Percentiles rank a stretch among this genome's conserved stretches.
Evolutionary conservation across 2,113 vertebrate genomes (phyloP).

Genomic region (Pterocles orientalis): DNA sequence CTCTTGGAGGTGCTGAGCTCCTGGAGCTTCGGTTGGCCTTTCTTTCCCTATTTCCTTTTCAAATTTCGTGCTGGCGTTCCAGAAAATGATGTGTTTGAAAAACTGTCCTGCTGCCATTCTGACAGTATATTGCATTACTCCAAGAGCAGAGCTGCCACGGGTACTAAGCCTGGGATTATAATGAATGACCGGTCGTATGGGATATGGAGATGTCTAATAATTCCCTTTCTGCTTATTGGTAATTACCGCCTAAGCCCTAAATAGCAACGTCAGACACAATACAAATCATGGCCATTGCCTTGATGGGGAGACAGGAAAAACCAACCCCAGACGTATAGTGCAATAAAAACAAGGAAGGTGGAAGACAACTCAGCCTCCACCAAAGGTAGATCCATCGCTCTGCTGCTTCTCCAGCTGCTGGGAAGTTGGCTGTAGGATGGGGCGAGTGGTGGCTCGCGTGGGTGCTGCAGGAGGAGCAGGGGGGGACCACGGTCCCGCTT

Average conservation of each 20-base stretch:
- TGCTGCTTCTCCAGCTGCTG: not conserved
- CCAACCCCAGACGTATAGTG: not conserved
- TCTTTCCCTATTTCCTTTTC: not conserved
- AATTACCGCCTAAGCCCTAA: not conserved
- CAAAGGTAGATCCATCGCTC: not conserved
- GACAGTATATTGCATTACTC: not conserved
- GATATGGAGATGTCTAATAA: not conserved
- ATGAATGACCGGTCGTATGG: not conserved
- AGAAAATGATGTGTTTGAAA: not conserved
- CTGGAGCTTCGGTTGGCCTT: not conserved
- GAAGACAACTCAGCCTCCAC: not conserved
- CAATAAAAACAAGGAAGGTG: not conserved
- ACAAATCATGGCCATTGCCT: not conserved
- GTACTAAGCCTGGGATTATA: not conserved
- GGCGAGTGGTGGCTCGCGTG: fast-evolving
- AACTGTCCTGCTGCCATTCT: not conserved
- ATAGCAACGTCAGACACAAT: fast-evolving
- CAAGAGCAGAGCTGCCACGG: not conserved
- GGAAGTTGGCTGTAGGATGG: fast-evolving
- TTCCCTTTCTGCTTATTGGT: not conserved
- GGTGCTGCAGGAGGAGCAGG: not conserved
- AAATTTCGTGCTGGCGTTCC: not conserved
- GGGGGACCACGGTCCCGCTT: fast-evolving
- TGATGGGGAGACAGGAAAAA: not conserved
- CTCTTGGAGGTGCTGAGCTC: slow-evolving; percentile 14